Evolutionary conservation across 2,888 invertebrate genomes (phyloP), one percentile per base, ranked within the genome.

Genomic region (Amphipoea lucens): DNA sequence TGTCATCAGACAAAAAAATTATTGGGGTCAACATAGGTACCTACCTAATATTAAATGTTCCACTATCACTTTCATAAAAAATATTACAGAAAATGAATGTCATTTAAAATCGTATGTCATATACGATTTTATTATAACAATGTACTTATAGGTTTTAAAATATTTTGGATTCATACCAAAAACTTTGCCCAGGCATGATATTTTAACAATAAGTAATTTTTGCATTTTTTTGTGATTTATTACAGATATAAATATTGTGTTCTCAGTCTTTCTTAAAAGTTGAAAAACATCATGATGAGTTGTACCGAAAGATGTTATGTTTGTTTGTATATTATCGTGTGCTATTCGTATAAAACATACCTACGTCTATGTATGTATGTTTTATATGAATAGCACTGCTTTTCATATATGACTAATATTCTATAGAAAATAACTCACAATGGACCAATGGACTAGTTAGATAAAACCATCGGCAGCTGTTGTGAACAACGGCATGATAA

Each of bases 401-500:
- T 45, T 70, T 45, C 14, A 62, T 60, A 57, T 57, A 76, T 79
- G 68, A 76, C n/a, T 80, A 66, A 73, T 76, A 72, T 80, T 67
- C 54, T 66, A 75, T 63, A 87, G 76, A 85, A 76, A 82, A 85
- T 76, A 76, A 86, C 69, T 77, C 62, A 70, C 69, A 76, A 77
- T 81, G 72, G 73, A 62, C 70, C 71, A 78, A 67, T 88, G 81
- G 23, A 76, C 82, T 70, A 82, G 63, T 88, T 84, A 81, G 90
- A 88, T 88, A 89, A 88, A 78, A 72, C 78, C 63, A 78, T 78
- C 40, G 60, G 74, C 70, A 75, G 79, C 79, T 79, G 88, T 71
- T 79, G 62, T 74, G 79, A 60, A 79, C 79, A 72, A 65, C 66
- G 60, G 23, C 57, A 69, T 74, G 84, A 88, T 88, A 89, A 82